Evolutionary conservation across 2,113 vertebrate genomes (phyloP).

Genomic region (Scomber japonicus): DNA sequence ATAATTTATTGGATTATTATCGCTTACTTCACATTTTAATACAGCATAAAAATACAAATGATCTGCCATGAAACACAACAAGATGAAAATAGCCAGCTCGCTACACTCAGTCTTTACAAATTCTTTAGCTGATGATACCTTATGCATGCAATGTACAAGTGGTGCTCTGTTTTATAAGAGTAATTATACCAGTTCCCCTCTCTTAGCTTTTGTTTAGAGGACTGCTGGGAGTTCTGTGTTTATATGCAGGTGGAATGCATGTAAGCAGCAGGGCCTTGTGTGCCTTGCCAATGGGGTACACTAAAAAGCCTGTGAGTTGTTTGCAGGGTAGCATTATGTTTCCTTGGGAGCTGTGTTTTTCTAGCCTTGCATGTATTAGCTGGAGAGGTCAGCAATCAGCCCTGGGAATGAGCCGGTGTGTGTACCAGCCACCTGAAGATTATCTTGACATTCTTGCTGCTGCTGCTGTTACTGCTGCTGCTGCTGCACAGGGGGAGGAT

Average conservation of each 20-base stretch:
- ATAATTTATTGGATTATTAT: no score
- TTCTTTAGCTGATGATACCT: background rate
- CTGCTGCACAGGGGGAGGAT: background rate
- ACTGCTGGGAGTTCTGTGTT: slow-evolving; percentile 29
- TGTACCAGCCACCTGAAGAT: slow-evolving; percentile 76
- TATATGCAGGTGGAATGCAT: slow-evolving; percentile 46
- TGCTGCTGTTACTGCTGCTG: background rate
- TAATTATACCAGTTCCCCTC: background rate
- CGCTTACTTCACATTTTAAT: background rate
- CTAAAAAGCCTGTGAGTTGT: slow-evolving; percentile 30
- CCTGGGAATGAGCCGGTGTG: slow-evolving; percentile 44
- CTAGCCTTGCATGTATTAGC: slow-evolving; percentile 45
- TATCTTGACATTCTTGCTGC: slow-evolving; percentile 71
- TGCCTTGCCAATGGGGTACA: slow-evolving; percentile 3
- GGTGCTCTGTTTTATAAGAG: background rate
- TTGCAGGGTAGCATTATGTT: slow-evolving; percentile 50
- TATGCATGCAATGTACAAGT: background rate
- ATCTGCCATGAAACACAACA: background rate
- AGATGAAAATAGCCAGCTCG: background rate
- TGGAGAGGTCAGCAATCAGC: slow-evolving; percentile 50
- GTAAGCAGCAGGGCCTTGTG: slow-evolving; percentile 53
- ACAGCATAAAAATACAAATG: slow-evolving; percentile 3
- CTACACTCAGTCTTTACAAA: background rate
- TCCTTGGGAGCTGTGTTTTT: slow-evolving; percentile 53
- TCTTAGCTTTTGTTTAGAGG: slow-evolving; percentile 12